A percentile compares a stretch with the other conserved stretches of the same genome.
Evolutionary conservation across 1,140 invertebrate species (phyloP).

Genomic region (Atta texana): DNA sequence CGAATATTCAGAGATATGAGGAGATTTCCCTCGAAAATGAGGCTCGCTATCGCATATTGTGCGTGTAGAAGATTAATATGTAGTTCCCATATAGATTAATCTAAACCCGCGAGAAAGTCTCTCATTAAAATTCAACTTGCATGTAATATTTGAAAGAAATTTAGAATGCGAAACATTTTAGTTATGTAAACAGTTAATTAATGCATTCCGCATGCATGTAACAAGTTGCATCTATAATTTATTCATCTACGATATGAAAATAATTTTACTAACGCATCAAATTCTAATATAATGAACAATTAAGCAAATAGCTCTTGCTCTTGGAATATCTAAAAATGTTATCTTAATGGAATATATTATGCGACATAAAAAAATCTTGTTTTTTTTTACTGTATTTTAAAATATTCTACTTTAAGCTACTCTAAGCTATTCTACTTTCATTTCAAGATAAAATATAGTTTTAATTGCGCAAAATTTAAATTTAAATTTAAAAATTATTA

Average conservation of each 20-base stretch:
- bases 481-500: neutral
- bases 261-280: neutral
- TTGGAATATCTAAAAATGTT: constrained; percentile 10
- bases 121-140: constrained; percentile 15
- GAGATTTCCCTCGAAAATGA: constrained; percentile 65
- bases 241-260: neutral
- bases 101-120: neutral
- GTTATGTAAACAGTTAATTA: neutral
- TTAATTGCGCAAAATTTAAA: neutral
- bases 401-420: neutral
- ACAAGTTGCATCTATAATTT: neutral
- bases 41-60: constrained; percentile 58
- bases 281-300: neutral
- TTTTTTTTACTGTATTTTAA: neutral
- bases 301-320: neutral
- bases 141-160: neutral
- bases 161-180: neutral
- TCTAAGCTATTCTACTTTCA: too few relatives aligned
- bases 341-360: neutral
- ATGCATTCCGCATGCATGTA: neutral
- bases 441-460: neutral
- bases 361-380: neutral
- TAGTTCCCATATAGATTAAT: neutral
- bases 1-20: constrained; percentile 39
- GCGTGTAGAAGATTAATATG: constrained; percentile 34